Evolutionary conservation across 2,888 invertebrate genomes (phyloP), one percentile per base, ranked within the genome.

Genomic region (Hypolimnas misippus): DNA sequence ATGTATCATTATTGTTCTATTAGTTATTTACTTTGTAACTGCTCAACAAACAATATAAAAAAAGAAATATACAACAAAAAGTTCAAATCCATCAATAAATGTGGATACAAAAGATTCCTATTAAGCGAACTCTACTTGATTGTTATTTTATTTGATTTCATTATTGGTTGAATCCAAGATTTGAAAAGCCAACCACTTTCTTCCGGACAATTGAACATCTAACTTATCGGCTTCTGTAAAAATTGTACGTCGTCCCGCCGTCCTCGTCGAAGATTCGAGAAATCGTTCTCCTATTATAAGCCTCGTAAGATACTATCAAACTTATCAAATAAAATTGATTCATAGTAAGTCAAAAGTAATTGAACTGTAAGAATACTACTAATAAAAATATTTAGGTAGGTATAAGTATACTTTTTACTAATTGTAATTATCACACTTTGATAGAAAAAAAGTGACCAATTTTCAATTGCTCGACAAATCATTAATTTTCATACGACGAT

Each of bases 181-280:
- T 64, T 64, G 51, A 64, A 63, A 58, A 79, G 73, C 74, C 72
- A 69, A 81, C 76, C 76, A 76, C 79, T 85, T 83, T 77, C 77
- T 89, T 87, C 84, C 86, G 73, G 78, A 80, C 87, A 86, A 89
- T 88, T 87, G 86, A n/a, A n/a, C n/a, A n/a, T n/a, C n/a, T n/a
- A 82, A 87, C 78, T 76, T 84, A 86, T 82, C 73, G 79, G 64
- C 70, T 71, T 69, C 72, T 71, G 73, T 78, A 82, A 82, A 83
- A 83, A 82, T 77, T 78, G 81, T 81, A 78, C 82, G 78, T 80
- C 77, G 77, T 78, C 69, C 75, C 71, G 76, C 74, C 74, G 76
- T 79, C 73, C 70, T 69, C 67, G n/a, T n/a, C n/a, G n/a, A n/a
- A n/a, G 59, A 73, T 62, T 69, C 59, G 52, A 44, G 62, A 61